Evolutionary conservation across 2,113 vertebrate genomes (phyloP).

Genomic region (Chloropsis hardwickii): DNA sequence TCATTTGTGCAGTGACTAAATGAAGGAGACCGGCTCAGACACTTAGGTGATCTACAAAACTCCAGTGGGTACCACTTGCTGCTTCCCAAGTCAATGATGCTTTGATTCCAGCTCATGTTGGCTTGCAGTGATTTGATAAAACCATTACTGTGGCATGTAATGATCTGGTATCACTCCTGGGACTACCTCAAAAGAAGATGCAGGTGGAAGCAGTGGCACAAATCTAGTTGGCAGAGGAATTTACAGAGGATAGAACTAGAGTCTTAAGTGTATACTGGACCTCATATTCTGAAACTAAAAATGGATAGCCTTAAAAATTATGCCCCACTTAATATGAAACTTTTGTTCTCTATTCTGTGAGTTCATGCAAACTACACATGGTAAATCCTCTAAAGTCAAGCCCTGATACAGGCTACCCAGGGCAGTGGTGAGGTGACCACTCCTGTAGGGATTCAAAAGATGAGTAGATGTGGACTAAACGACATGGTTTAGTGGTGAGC

Average conservation of each 20-base stretch:
- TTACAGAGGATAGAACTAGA: not conserved
- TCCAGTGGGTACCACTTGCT: not conserved
- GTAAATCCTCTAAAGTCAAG: not conserved
- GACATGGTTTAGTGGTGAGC: not conserved
- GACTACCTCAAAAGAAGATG: not conserved
- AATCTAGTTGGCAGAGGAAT: not conserved
- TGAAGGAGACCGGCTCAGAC: not conserved
- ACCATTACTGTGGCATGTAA: not conserved
- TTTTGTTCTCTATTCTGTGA: not conserved
- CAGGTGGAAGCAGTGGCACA: not conserved
- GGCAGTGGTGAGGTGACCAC: not conserved
- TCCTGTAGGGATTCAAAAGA: not conserved
- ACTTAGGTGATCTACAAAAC: not conserved
- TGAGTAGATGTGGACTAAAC: accelerated
- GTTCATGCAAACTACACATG: not conserved
- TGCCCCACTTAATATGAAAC: not conserved
- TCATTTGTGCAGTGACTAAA: not conserved
- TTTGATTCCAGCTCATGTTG: accelerated
- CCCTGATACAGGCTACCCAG: not conserved
- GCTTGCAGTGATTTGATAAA: not conserved
- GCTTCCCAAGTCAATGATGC: not conserved
- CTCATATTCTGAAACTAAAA: not conserved
- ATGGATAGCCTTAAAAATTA: conserved; percentile 17
- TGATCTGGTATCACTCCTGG: not conserved
- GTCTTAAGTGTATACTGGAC: not conserved